phyloP scores from a whole-genome alignment of 2,888 invertebrate species.

The Acleris sparsana region DNA sequence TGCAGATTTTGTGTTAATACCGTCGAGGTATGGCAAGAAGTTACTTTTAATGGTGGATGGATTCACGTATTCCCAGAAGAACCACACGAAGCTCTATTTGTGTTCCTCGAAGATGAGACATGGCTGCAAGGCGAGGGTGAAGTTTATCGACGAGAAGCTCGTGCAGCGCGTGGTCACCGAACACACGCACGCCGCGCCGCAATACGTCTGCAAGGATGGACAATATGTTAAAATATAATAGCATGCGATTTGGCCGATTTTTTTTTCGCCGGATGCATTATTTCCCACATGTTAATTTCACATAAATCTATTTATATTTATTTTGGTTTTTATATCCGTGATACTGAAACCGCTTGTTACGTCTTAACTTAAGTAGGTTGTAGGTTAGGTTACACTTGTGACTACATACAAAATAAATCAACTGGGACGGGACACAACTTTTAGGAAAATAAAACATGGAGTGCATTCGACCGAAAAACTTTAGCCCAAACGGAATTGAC shows the following conservation, averaged over 20 bases:
- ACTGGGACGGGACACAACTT: no score
- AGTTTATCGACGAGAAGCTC: conserved; percentile 1
- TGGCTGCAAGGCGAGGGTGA: conserved; percentile 40
- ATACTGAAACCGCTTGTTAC: no score
- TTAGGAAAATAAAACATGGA: no score
- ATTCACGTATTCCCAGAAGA: conserved; percentile 22
- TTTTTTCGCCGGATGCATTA: no score
- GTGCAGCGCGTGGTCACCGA: neutral
- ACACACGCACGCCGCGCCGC: conserved; percentile 24
- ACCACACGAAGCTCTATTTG: conserved; percentile 28
- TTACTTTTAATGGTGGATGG: conserved; percentile 22
- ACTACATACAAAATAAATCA: no score
- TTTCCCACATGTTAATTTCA: no score
- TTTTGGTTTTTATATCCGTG: no score
- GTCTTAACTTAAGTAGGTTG: no score
- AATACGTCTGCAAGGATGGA: conserved; percentile 19
- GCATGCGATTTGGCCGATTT: no score
- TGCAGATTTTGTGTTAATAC: conserved; percentile 14
- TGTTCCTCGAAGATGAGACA: conserved; percentile 37
- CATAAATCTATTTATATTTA: neutral
- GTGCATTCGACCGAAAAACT: no score
- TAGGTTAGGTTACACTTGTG: no score
- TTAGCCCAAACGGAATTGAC: no score
- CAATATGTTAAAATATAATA: conserved; percentile 18
- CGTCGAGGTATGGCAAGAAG: conserved; percentile 22